These are phyloP conservation scores for Microcebus lehilahytsara DNA, from an alignment of 2,113 vertebrate species.

Conservation along the genomic window DNA sequence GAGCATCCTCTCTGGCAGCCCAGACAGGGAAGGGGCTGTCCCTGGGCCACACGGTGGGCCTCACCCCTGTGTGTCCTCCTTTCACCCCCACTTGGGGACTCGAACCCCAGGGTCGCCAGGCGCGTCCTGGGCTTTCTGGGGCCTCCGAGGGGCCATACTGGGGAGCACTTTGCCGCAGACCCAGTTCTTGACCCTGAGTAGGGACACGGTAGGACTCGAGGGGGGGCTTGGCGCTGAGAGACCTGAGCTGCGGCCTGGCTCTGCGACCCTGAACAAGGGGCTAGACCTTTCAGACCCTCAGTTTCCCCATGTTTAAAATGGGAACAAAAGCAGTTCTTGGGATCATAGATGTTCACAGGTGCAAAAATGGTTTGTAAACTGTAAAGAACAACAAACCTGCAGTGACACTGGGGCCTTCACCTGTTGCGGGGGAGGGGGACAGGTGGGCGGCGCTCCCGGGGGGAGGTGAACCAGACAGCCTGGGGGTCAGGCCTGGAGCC, in stretches of 20 bases:
- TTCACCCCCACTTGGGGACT: no score
- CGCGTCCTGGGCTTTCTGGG: background rate
- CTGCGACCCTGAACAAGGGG: background rate
- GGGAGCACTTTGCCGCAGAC: background rate
- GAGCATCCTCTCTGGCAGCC: background rate
- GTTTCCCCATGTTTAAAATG: background rate
- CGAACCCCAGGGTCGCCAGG: background rate
- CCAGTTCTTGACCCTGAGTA: background rate
- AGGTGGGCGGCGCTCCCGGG: background rate
- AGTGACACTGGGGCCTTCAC: background rate
- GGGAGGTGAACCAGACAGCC: background rate
- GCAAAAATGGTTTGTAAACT: background rate
- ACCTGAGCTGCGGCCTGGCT: background rate
- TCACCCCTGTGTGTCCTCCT: background rate
- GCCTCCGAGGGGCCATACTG: accelerated
- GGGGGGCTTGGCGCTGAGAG: background rate
- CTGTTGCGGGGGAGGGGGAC: background rate
- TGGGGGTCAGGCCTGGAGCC: background rate
- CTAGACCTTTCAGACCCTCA: background rate
- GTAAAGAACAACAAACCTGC: accelerated
- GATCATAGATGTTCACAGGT: background rate
- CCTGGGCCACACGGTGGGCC: background rate
- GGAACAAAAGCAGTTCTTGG: background rate
- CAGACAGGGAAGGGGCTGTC: background rate
- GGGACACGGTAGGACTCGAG: background rate